Percentiles rank a stretch among this genome's conserved stretches.
Evolutionary conservation across 2,797 vertebrate genomes (phyloP).

Genomic region (Rhinogobio ventralis): DNA sequence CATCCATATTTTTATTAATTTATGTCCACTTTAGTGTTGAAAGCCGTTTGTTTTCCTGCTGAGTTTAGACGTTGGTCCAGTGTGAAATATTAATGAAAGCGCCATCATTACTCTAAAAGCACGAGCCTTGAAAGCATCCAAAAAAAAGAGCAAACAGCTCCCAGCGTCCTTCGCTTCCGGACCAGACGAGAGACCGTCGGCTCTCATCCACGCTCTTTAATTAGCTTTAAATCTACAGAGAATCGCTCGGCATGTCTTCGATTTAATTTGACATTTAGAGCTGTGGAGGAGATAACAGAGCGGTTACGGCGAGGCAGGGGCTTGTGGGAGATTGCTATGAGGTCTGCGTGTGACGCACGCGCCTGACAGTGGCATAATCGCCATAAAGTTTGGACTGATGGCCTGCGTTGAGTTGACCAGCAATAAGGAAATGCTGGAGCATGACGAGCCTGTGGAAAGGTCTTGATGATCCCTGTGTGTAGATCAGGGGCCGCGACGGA

Average conservation of each 20-base stretch:
- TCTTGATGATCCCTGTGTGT: no score
- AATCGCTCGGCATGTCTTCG: neutral
- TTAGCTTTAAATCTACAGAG: conserved; percentile 35
- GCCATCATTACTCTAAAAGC: neutral
- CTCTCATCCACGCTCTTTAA: conserved; percentile 10
- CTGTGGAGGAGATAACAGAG: neutral
- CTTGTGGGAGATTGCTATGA: neutral
- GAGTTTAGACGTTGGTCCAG: neutral
- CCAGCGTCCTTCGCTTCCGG: neutral
- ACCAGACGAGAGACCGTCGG: neutral
- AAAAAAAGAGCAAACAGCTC: neutral
- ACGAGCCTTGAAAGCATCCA: neutral
- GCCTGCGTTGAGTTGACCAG: neutral
- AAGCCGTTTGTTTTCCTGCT: neutral
- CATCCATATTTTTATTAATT: neutral
- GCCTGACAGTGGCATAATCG: neutral
- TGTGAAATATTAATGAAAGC: conserved; percentile 23
- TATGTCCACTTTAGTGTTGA: neutral
- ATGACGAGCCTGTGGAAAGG: neutral
- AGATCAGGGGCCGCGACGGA: no score
- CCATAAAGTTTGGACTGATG: neutral
- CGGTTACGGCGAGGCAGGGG: neutral
- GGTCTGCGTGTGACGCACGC: no score
- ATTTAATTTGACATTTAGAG: conserved; percentile 37
- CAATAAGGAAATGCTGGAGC: conserved; percentile 11